These are phyloP conservation scores for Orius laevigatus DNA, from an alignment of 1,140 invertebrate genomes.

Conservation along the genomic window DNA sequence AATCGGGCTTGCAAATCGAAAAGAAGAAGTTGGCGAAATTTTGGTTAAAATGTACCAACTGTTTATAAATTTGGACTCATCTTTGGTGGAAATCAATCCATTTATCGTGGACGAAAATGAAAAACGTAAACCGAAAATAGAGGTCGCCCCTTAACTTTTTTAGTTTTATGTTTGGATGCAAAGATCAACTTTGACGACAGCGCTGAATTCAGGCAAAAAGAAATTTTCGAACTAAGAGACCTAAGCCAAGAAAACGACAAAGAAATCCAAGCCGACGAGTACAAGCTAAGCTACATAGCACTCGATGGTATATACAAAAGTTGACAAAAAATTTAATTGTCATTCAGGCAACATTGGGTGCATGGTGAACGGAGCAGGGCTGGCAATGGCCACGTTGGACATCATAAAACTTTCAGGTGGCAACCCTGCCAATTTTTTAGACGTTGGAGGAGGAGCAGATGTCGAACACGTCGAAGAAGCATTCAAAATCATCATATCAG, in stretches of 20 bases:
- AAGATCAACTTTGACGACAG: conserved; percentile 98
- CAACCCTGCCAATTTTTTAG: conserved; percentile 58
- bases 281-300: conserved; percentile 88
- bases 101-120: conserved; percentile 78
- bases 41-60: conserved; percentile 73
- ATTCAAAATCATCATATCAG: conserved; percentile 44
- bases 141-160: background rate
- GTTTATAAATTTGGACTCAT: conserved; percentile 77
- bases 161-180: conserved; percentile 92
- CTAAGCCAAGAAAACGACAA: conserved; percentile 65
- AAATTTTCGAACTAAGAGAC: conserved; percentile 70
- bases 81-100: conserved; percentile 90
- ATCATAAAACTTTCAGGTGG: conserved; percentile 57
- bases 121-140: conserved; percentile 38
- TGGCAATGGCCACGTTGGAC: conserved; percentile 71
- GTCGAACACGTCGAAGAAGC: conserved; percentile 56
- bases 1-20: conserved; percentile 58
- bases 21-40: conserved; percentile 56
- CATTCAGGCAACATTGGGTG: conserved; percentile 9
- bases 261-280: conserved; percentile 75
- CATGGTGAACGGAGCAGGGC: conserved; percentile 56
- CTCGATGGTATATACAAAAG: conserved; percentile 82
- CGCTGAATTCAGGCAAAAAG: conserved; percentile 80
- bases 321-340: conserved; percentile 36
- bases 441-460: conserved; percentile 55